Evolutionary conservation across 92 coral and sea anemone genomes (phyloP), one percentile per base, ranked within the genome.

Genomic region (Plumapathes pennacea): DNA sequence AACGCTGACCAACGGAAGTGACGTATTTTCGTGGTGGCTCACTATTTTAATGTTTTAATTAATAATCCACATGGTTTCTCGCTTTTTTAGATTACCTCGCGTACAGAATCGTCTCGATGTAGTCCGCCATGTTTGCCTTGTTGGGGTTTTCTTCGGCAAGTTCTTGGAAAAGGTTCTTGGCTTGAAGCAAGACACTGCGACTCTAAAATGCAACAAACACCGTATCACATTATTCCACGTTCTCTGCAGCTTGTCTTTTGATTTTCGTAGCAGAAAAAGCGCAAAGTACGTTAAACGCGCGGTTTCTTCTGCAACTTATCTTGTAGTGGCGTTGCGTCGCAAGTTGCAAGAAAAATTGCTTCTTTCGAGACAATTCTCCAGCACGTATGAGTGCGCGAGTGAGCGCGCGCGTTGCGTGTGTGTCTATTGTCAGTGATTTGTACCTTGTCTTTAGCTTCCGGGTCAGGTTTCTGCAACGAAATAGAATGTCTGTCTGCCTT

Each of bases 71-170:
- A 29, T 56, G 0, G 2, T 19, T 4, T 11, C n/a, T n/a, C n/a
- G n/a, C n/a, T n/a, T n/a, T n/a, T n/a, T n/a, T n/a, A n/a, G n/a
- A 46, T 77, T 71, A 91, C 97, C 84, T 83, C 18, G 97, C 96
- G 48, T 78, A 89, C 4, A 91, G 89, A 24, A 77, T 60, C 6
- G 96, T 92, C 50, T 81, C 82, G 3, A 91, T 71, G 48, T 87
- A 91, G 44, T 91, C 92, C 4, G 97, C 81, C 92, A 79, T 75
- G 72, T 74, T 83, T 41, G 92, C 92, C 59, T 91, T 91, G 73
- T 91, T 91, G 39, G 96, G 78, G 56, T 84, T 91, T 22, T 88
- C 85, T 63, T 76, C 84, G 21, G 92, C 64, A 27, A 88, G 69
- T 21, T 60, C 78, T 46, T 84, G 84, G 57, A 91, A 91, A 23